Percentiles rank a stretch among this genome's conserved stretches.
Evolutionary conservation across 2,797 vertebrate genomes (phyloP).

Genomic region (Rhinella marina): DNA sequence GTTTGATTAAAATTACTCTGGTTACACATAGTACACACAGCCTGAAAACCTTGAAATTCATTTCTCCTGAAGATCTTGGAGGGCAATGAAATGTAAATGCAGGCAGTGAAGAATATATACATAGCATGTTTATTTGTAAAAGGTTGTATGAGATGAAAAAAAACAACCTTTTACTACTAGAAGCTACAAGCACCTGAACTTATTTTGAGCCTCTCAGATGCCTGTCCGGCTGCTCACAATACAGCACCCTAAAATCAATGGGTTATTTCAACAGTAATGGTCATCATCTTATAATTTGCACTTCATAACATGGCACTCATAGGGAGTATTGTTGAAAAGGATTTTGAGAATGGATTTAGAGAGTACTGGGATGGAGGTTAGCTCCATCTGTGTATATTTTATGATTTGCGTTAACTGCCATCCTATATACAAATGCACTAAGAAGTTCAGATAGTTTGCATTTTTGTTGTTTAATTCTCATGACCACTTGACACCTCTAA

Average conservation of each 20-base stretch:
- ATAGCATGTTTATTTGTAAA: background rate
- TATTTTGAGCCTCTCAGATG: too few relatives aligned
- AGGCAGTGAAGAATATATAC: background rate
- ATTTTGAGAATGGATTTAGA: too few relatives aligned
- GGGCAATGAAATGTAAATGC: background rate
- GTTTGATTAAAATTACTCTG: conserved; percentile 13
- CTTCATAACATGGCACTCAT: too few relatives aligned
- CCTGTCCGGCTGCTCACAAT: too few relatives aligned
- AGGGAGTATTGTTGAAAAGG: too few relatives aligned
- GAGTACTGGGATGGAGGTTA: too few relatives aligned
- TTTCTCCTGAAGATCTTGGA: background rate
- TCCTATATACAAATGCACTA: too few relatives aligned
- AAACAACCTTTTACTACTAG: background rate
- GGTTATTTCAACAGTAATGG: too few relatives aligned
- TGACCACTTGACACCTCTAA: background rate
- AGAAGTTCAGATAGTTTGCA: background rate
- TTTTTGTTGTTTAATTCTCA: background rate
- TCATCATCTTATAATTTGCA: too few relatives aligned
- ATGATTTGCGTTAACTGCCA: too few relatives aligned
- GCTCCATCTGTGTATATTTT: too few relatives aligned
- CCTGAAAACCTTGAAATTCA: background rate
- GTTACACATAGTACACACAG: background rate
- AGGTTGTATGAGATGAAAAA: background rate
- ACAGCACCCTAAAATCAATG: too few relatives aligned
- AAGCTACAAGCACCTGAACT: background rate